Percentiles rank a stretch among this genome's conserved stretches.
phyloP scores from a whole-genome alignment of 1,140 invertebrate species.

The Caerostris darwini region DNA sequence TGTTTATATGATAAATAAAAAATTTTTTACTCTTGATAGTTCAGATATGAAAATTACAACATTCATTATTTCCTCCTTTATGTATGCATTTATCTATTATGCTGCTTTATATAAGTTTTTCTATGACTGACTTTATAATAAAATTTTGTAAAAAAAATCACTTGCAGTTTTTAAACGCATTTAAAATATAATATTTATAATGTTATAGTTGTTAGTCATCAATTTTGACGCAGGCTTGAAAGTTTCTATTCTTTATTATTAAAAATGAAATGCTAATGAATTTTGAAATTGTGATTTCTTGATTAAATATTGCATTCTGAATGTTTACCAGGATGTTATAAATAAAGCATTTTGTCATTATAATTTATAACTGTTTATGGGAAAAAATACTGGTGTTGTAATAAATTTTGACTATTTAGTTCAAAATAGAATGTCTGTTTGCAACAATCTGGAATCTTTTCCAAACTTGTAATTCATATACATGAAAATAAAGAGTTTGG shows the following conservation, averaged over 20 bases:
- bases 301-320: conserved; percentile 1
- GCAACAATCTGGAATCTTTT: not conserved
- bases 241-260: not conserved
- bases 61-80: not conserved
- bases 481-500: conserved; percentile 10
- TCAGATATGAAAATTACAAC: not conserved
- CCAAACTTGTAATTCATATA: conserved; percentile 3
- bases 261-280: not conserved
- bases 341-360: not conserved
- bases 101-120: not conserved
- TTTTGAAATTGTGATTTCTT: not conserved
- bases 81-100: not conserved
- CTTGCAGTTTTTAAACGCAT: not conserved
- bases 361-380: not conserved
- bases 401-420: conserved; percentile 1
- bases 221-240: not conserved
- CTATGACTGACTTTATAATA: not conserved
- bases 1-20: not conserved
- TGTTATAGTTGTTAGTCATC: not conserved
- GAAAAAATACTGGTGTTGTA: not conserved
- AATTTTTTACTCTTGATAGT: not conserved
- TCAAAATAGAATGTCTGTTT: not conserved
- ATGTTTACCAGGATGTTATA: conserved; percentile 24
- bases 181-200: not conserved
- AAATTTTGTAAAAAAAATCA: not conserved